Conservation (phyloP, 2,113 vertebrate species). For the Colossoma macropomum region DNA sequence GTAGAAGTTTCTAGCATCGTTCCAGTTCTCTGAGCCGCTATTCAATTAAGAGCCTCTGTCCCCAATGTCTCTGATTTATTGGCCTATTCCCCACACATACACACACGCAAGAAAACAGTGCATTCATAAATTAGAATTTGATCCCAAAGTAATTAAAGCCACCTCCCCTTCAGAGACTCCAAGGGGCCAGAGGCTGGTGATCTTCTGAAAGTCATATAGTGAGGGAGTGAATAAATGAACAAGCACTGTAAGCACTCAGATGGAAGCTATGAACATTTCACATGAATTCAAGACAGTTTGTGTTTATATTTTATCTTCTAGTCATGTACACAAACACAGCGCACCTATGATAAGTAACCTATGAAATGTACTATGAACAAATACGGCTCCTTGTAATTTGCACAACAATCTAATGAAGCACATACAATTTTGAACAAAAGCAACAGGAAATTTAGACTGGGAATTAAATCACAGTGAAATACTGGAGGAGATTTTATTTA, state of each 20-base stretch:
- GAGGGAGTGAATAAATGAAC: background rate
- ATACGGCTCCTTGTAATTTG: background rate
- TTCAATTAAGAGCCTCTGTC: slow-evolving; percentile 53
- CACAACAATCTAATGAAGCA: background rate
- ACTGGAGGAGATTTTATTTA: background rate
- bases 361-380: background rate
- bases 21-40: slow-evolving; percentile 44
- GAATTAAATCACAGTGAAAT: background rate
- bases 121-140: slow-evolving; percentile 62
- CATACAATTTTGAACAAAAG: background rate
- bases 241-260: background rate
- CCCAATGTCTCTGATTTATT: slow-evolving; percentile 63
- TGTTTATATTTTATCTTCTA: background rate
- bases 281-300: background rate
- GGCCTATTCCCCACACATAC: slow-evolving; percentile 47
- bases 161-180: background rate
- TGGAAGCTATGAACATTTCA: background rate
- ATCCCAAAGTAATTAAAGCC: slow-evolving; percentile 29
- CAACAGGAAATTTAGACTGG: background rate
- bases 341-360: background rate
- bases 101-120: slow-evolving; percentile 52
- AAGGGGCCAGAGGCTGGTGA: background rate
- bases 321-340: background rate
- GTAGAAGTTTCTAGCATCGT: slow-evolving; percentile 44
- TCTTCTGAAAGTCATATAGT: background rate